Evolutionary conservation across 2,888 invertebrate genomes (phyloP).

Genomic region (Dryococelus australis): DNA sequence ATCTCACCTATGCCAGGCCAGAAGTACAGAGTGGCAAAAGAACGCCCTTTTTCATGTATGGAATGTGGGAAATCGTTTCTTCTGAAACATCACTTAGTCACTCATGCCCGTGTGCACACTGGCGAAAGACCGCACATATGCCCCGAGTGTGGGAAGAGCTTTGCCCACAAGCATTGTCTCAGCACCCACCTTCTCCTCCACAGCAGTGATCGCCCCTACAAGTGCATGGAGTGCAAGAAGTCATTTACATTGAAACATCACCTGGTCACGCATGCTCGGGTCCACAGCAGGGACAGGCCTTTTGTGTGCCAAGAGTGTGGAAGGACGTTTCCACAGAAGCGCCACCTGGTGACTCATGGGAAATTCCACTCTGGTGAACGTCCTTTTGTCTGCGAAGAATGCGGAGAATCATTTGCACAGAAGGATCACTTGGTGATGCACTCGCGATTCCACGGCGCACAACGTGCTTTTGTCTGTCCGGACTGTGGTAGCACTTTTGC

Average conservation of each 20-base stretch:
- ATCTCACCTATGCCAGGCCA: conserved; percentile 25
- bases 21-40: conserved; percentile 47
- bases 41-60: conserved; percentile 53
- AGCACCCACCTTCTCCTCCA: conserved; percentile 84
- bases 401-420: conserved; percentile 91
- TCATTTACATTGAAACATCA: conserved; percentile 87
- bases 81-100: conserved; percentile 63
- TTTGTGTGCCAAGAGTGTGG: conserved; percentile 86
- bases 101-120: conserved; percentile 82
- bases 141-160: conserved; percentile 80
- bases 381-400: conserved; percentile 85
- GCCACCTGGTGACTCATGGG: conserved; percentile 83
- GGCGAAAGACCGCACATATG: conserved; percentile 80
- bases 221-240: conserved; percentile 86
- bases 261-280: conserved; percentile 79
- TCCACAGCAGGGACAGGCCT: conserved; percentile 81
- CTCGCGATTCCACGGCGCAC: conserved; percentile 91
- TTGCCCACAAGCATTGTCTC: conserved; percentile 82
- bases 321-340: conserved; percentile 79
- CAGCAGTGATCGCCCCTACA: conserved; percentile 81
- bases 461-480: conserved; percentile 87
- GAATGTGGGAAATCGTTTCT: conserved; percentile 54
- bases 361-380: conserved; percentile 88
- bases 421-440: conserved; percentile 92
- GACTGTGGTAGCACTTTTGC: conserved; percentile 89